Evolutionary conservation across 1,140 invertebrate species (phyloP).

Genomic region (Zaprionus camerounensis): DNA sequence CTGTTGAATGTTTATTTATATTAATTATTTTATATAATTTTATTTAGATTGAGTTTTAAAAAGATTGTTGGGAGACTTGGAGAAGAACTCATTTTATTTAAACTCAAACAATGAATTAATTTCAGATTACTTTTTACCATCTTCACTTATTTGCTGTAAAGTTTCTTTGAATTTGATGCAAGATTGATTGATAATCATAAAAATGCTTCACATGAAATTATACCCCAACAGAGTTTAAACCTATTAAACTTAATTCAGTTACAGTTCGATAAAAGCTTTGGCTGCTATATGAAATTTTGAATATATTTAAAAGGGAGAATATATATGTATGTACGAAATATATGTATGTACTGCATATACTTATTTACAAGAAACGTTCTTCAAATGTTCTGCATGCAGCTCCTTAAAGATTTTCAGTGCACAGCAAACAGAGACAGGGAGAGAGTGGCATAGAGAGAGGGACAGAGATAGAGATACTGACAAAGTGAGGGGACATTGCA

Average conservation of each 20-base stretch:
- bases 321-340: neutral
- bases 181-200: too few species aligned
- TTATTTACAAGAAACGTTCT: neutral
- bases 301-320: neutral
- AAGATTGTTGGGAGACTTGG: too few species aligned
- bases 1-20: too few species aligned
- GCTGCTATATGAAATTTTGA: neutral
- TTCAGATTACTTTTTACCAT: too few species aligned
- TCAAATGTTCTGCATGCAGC: neutral
- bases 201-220: too few species aligned
- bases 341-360: neutral
- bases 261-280: neutral
- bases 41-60: too few species aligned
- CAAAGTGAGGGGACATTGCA: neutral
- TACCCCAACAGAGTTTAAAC: too few species aligned
- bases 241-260: neutral
- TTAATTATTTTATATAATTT: too few species aligned
- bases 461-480: neutral
- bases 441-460: neutral
- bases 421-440: neutral
- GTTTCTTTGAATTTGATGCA: too few species aligned
- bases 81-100: too few species aligned
- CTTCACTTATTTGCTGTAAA: too few species aligned
- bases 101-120: too few species aligned
- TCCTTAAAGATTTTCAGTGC: slow-evolving; percentile 14